Evolutionary conservation across 2,888 invertebrate genomes (phyloP), one percentile per base, ranked within the genome.

Genomic region (Diogma glabrata): DNA sequence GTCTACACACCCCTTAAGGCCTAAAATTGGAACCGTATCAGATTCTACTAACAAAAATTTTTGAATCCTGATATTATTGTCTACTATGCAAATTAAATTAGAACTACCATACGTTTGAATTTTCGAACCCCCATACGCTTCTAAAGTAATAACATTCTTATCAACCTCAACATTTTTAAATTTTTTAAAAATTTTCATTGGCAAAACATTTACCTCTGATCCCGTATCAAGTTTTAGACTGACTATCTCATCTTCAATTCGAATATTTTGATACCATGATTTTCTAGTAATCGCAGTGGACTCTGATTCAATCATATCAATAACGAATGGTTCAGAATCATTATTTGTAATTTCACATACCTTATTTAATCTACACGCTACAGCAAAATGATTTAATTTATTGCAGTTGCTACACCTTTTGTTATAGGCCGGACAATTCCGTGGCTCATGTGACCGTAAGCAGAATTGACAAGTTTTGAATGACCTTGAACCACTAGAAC

Each of bases 1-100:
- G 26, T 38, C 16, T 22, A 50, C 43, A 17, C 54, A 54, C 26
- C 26, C 40, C 20, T 51, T 20, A 12, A 53, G 51, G 3, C 53
- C 51, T 53, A 51, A 51, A 28, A 53, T 38, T 45, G 51, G 49
- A 22, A 38, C 20, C 26, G 51, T n/a, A 45, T 36, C 24, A 9
- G 52, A 51, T 17, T 56, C 53, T n/a, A 56, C 49, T 4, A 58
- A 47, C 10, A 45, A 30, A 55, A 58, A 58, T 53, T 45, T 53
- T 28, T 55, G 49, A 14, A 47, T 12, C 8, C 50, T 50, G 24
- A 53, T 47, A 45, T 54, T 43, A 28, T 55, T 53, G 49, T 54
- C 49, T 36, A 12, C 17, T 17, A 14, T 26, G 23, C 47, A 47
- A 4, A 26, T 7, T 3, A 47, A 19, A 6, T 10, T 17, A 16